Conservation (phyloP, 2,113 vertebrate genomes). For the Paratilapia polleni region DNA sequence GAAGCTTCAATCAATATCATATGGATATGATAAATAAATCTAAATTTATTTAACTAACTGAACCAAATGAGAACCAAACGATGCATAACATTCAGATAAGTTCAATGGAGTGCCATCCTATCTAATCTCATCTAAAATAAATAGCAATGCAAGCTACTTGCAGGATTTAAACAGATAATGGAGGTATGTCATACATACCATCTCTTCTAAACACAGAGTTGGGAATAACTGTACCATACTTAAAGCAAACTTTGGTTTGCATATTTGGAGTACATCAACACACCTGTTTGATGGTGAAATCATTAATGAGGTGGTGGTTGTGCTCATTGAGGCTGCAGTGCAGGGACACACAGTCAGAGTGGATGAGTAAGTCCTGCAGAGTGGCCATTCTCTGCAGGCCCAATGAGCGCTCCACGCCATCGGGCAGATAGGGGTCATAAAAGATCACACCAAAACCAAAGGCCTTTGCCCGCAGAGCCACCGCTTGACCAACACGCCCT, state of each 20-base stretch:
- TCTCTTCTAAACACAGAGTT: not conserved
- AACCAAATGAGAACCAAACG: not conserved
- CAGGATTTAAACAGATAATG: not conserved
- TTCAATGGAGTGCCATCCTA: not conserved
- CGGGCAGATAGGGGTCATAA: slow-evolving; percentile 90
- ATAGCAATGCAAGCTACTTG: not conserved
- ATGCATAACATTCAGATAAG: not conserved
- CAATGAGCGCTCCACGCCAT: slow-evolving; percentile 90
- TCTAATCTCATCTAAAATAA: not conserved
- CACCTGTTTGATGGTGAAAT: slow-evolving; percentile 95
- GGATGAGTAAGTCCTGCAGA: slow-evolving; percentile 91
- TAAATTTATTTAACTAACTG: not conserved
- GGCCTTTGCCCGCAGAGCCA: slow-evolving; percentile 90
- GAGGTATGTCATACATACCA: not conserved
- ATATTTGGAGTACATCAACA: not conserved
- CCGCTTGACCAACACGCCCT: slow-evolving; percentile 91
- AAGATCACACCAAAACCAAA: slow-evolving; percentile 92
- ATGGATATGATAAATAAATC: not conserved
- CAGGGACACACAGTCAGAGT: slow-evolving; percentile 92
- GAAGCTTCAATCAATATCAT: not conserved
- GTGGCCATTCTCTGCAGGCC: slow-evolving; percentile 90
- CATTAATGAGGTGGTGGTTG: slow-evolving; percentile 95
- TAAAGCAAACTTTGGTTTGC: not conserved
- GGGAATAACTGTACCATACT: not conserved
- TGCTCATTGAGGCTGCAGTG: slow-evolving; percentile 94